These are phyloP conservation scores for Calonectris borealis DNA, from an alignment of 2,113 vertebrate genomes.

Conservation along the genomic window DNA sequence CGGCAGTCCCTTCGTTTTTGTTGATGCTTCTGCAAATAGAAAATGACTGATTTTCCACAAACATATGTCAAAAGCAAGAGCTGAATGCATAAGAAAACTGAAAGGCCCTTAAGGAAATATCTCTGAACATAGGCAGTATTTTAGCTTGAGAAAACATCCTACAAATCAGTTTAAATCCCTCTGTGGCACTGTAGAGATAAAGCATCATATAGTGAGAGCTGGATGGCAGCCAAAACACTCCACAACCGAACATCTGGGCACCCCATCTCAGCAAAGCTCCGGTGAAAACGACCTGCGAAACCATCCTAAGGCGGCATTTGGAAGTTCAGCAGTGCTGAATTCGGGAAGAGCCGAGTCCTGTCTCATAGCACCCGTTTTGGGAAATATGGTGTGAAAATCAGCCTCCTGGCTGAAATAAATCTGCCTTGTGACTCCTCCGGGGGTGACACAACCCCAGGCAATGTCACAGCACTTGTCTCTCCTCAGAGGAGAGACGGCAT, in stretches of 20 bases:
- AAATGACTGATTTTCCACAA: background rate
- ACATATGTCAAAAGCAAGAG: background rate
- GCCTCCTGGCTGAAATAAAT: background rate
- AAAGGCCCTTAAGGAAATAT: background rate
- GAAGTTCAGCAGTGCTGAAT: background rate
- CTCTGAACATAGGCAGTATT: background rate
- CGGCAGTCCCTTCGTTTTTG: background rate
- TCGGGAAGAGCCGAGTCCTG: background rate
- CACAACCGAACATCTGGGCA: rapidly evolving
- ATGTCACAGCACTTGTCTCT: background rate
- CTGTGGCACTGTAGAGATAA: background rate
- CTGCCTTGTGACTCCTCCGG: background rate
- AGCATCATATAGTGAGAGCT: background rate
- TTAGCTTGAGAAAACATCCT: background rate
- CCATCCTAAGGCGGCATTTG: rapidly evolving
- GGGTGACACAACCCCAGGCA: rapidly evolving
- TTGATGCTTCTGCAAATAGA: background rate
- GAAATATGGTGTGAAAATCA: background rate
- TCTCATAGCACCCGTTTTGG: background rate
- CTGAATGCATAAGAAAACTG: background rate
- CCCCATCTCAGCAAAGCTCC: too few relatives aligned
- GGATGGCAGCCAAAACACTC: background rate
- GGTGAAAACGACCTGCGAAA: rapidly evolving
- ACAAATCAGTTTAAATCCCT: background rate
- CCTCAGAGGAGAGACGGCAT: background rate